Evolutionary conservation across 2,113 vertebrate genomes (phyloP), one percentile per base, ranked within the genome.

Genomic region (Rhynchomys soricoides): DNA sequence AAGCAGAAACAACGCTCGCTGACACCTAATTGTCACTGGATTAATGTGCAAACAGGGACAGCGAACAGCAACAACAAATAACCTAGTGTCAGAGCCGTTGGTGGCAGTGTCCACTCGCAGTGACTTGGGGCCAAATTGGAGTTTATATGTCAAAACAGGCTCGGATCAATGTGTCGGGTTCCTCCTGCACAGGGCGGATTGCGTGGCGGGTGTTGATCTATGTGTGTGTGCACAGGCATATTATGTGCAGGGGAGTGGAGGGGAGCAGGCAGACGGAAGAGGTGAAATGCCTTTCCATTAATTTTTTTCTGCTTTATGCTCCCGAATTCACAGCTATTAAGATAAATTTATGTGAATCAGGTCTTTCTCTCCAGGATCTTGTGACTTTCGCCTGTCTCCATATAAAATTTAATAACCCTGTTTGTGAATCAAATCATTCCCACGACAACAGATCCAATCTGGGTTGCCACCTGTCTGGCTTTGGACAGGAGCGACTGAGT

Each of bases 11-110:
- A 98, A 98, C 98, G 98, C 98, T 99, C 37, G 97, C 99, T 99
- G 99, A 99, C 99, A 99, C 98, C 98, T 99, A 99, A 99, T 99
- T 99, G 99, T 98, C 98, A 98, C 98, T 99, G 99, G 99, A 99
- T 99, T 99, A 99, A 99, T 99, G 99, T 99, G 99, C 98, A 99
- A 98, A 98, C 98, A 99, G 98, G 99, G 99, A 99, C 99, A 98
- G 99, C 98, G 97, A 98, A 98, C 98, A 98, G 98, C 98, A 97
- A 98, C 98, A 98, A 99, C 99, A 99, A 99, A 99, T 99, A 99
- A 99, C 98, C 98, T 19, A 0, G 97, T 98, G 99, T 99, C 98
- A 98, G 96, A 98, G 98, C 98, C 98, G 98, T 98, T 98, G 99
- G 98, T 98, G 99, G 98, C 98, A 98, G 97, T 98, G 99, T 99